Percentiles rank a stretch among this genome's conserved stretches.
phyloP scores from a whole-genome alignment of 2,888 invertebrate genomes.

The Theodoxus fluviatilis region DNA sequence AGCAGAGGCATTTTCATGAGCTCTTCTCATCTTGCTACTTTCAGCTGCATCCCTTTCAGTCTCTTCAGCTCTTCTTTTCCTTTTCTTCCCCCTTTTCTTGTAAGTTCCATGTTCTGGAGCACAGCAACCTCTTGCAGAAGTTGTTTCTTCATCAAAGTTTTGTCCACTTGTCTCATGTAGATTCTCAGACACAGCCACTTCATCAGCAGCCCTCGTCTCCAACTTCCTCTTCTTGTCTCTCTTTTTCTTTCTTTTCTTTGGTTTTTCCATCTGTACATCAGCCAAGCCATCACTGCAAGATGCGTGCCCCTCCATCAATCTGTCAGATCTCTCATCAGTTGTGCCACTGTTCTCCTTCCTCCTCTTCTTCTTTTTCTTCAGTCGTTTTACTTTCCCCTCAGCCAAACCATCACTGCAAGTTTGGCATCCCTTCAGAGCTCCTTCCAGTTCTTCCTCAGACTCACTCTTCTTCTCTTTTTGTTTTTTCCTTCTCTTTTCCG shows the following conservation, averaged over 20 bases:
- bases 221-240: conserved; percentile 2
- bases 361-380: conserved; percentile 15
- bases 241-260: conserved; percentile 5
- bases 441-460: not conserved
- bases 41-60: not conserved
- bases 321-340: too few species aligned
- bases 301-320: too few species aligned
- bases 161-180: too few species aligned
- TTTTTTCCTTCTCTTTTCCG: conserved; percentile 10
- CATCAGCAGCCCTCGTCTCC: not conserved
- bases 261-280: not conserved
- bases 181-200: not conserved
- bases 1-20: not conserved
- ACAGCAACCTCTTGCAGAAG: not conserved
- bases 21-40: too few species aligned
- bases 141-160: too few species aligned
- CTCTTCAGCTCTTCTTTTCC: not conserved
- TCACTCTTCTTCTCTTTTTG: not conserved
- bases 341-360: not conserved
- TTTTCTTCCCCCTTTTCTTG: conserved; percentile 4
- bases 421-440: not conserved
- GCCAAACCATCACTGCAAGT: not conserved
- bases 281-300: not conserved
- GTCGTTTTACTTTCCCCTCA: too few species aligned
- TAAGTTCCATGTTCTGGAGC: not conserved